These are phyloP conservation scores for Panagrolaimus sp. DNA, from an alignment of 1,140 invertebrate genomes.

Conservation along the genomic window DNA sequence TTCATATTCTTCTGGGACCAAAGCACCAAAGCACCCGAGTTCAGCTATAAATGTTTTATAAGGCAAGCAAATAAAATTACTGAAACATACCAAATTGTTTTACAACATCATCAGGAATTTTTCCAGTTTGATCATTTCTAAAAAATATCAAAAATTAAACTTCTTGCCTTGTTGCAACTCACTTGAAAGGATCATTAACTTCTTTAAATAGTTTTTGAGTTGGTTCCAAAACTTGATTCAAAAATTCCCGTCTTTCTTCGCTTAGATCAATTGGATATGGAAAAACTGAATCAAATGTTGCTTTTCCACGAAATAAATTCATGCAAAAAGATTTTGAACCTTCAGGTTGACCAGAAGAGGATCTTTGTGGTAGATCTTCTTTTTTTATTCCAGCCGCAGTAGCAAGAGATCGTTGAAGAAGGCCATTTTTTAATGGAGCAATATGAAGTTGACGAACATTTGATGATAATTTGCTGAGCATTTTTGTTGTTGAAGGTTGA, in stretches of 20 bases:
- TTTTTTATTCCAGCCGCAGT: slow-evolving; percentile 14
- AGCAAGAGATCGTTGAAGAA: neutral
- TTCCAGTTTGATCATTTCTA: slow-evolving; percentile 62
- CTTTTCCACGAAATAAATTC: slow-evolving; percentile 79
- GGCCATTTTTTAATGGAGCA: neutral
- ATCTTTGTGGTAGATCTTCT: neutral
- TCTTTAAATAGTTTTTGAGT: slow-evolving; percentile 76
- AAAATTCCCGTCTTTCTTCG: slow-evolving; percentile 76
- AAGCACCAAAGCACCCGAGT: slow-evolving; percentile 82
- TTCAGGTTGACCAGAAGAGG: neutral
- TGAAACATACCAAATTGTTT: slow-evolving; percentile 60
- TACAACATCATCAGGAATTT: slow-evolving; percentile 65
- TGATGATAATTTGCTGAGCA: slow-evolving; percentile 10
- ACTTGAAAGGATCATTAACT: slow-evolving; percentile 50
- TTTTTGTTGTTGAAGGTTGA: no score
- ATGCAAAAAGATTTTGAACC: slow-evolving; percentile 79
- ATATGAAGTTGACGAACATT: neutral
- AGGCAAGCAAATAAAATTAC: no score
- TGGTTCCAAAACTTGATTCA: slow-evolving; percentile 76
- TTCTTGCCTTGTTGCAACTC: no score
- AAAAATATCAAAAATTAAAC: no score
- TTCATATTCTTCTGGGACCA: slow-evolving; percentile 68
- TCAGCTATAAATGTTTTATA: slow-evolving; percentile 69
- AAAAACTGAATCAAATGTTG: slow-evolving; percentile 39
- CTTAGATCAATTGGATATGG: slow-evolving; percentile 65